These are phyloP conservation scores for Lasioglossum pauxillum DNA, from an alignment of 2,888 invertebrate genomes.

Conservation along the genomic window DNA sequence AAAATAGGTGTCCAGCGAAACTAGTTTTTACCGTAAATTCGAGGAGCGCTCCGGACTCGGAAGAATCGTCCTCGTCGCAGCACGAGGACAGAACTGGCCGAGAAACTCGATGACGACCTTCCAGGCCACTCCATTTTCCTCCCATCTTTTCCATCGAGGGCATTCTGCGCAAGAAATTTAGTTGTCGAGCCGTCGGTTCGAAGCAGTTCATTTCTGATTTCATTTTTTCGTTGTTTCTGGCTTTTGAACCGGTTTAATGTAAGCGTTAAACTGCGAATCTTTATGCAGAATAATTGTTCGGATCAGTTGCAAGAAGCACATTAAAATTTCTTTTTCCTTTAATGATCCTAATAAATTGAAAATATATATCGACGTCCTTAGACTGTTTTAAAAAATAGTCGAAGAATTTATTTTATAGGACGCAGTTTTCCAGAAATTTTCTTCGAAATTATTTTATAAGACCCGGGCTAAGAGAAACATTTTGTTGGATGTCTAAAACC, in stretches of 20 bases:
- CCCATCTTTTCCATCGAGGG: background rate
- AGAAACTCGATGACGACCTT: slow-evolving; percentile 36
- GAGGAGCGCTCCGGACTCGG: slow-evolving; percentile 54
- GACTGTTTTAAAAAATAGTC: no score
- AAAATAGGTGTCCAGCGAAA: slow-evolving; percentile 74
- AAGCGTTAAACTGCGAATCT: no score
- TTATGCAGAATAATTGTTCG: no score
- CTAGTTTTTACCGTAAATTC: slow-evolving; percentile 81
- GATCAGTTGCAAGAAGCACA: no score
- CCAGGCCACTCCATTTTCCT: background rate
- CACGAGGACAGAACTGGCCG: slow-evolving; percentile 36
- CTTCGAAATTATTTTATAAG: no score
- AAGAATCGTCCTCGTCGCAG: slow-evolving; percentile 56
- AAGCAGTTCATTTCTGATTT: background rate
- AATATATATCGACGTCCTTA: no score
- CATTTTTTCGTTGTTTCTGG: background rate
- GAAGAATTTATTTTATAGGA: no score
- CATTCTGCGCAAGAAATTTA: background rate
- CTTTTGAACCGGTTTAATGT: background rate
- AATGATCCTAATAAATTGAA: no score
- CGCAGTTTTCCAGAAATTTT: no score
- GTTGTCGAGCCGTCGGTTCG: background rate
- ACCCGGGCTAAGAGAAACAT: no score
- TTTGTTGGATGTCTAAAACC: no score
- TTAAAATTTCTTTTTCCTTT: no score